Evolutionary conservation across 2,797 vertebrate species (phyloP), one percentile per base, ranked within the genome.

Genomic region (Catostomus latipinnis): DNA sequence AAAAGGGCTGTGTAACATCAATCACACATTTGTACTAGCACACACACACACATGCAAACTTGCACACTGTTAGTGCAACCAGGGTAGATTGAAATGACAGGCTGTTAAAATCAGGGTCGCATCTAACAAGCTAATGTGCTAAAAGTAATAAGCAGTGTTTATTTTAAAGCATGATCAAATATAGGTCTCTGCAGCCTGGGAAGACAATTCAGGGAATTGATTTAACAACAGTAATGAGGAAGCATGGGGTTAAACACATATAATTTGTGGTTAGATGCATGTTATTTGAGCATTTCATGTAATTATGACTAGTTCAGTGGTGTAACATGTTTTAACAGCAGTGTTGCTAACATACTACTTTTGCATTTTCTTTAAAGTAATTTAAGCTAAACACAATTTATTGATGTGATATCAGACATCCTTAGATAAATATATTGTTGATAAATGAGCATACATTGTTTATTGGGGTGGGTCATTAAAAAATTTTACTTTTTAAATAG

Each of bases 1-100:
- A 80, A 60, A 76, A 68, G 56, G 53, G 53, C 43, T n/a, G 52
- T 52, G 71, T 52, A 48, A 76, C 62, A 73, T 83, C 49, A 83
- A 69, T 78, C 14, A 75, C n/a, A 63, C 43, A 18, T 18, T 46
- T 54, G 61, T 7, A 58, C 18, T 53, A 8, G 53, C 43, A 10
- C n/a, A 12, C 13, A 9, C 45, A n/a, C 46, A 45, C 50, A 52
- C 11, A 74, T 18, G 16, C 16, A 18, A 18, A 18, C 16, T 18
- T 22, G 22, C 22, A 22, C 22, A 22, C 34, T 54, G 57, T 22
- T 54, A 57, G 14, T 6, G 10, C 18, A 70, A 22, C 72, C 76
- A 75, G 71, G 53, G 62, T 60, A 71, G 71, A 81, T 43, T 52
- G 45, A 48, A 11, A 2, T 18, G 12, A n/a, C 60, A 71, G 61